phyloP scores from a whole-genome alignment of 1,140 invertebrate genomes.

The Cotesia glomerata region DNA sequence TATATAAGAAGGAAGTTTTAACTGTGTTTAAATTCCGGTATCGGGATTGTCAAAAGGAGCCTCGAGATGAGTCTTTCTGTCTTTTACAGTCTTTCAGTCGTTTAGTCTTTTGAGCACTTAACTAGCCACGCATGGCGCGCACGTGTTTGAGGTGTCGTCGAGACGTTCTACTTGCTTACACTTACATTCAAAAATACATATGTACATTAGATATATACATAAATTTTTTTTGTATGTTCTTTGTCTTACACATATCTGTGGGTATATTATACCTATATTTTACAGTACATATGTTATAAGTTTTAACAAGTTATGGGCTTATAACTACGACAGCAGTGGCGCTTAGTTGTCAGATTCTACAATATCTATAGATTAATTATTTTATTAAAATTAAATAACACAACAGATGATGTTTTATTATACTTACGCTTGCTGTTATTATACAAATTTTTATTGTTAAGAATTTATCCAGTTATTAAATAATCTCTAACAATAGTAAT shows the following conservation, averaged over 20 bases:
- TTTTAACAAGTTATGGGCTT: background rate
- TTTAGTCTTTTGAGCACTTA: slow-evolving; percentile 49
- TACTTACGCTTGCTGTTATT: too few relatives aligned
- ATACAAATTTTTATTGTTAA: too few relatives aligned
- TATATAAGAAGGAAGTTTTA: too few relatives aligned
- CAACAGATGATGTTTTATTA: too few relatives aligned
- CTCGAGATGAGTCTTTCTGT: slow-evolving; percentile 14
- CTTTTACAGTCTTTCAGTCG: background rate
- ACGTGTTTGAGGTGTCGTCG: slow-evolving; percentile 60
- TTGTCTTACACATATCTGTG: background rate
- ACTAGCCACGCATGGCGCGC: slow-evolving; percentile 60
- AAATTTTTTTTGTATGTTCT: background rate
- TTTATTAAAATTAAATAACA: background rate
- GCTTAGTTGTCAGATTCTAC: too few relatives aligned
- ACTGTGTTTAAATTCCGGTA: too few relatives aligned
- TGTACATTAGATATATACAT: too few relatives aligned
- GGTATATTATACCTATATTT: background rate
- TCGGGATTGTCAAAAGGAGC: slow-evolving; percentile 14
- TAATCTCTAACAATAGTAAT: too few relatives aligned
- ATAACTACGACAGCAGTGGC: too few relatives aligned
- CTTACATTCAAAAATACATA: slow-evolving; percentile 19
- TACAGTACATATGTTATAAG: background rate
- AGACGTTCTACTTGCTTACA: background rate
- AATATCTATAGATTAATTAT: background rate
- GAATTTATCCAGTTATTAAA: too few relatives aligned